Evolutionary conservation across 2,113 vertebrate genomes (phyloP), one percentile per base, ranked within the genome.

Genomic region (Strigops habroptila): DNA sequence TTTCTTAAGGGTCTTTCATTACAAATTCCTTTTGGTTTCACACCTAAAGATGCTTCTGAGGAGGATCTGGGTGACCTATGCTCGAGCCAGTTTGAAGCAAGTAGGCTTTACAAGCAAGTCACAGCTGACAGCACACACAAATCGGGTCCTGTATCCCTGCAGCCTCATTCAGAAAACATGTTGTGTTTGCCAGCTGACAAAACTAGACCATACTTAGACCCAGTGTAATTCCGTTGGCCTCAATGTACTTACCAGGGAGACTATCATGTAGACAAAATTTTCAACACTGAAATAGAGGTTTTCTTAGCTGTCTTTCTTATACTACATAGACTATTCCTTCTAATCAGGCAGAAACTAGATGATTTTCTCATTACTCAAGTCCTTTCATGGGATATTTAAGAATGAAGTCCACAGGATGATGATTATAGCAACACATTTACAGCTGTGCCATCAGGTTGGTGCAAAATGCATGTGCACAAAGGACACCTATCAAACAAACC

Each of bases 11-110:
- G 46, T 82, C 82, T 95, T 95, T 95, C 82, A 86, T 95, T 74
- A 91, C 65, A 86, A 82, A 90, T 95, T 88, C 91, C 46, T 83
- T 96, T 95, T 95, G 76, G 69, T 90, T 82, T 91, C 49, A 27
- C 85, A 70, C 71, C 79, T 73, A 49, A 94, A 63, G 77, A 35
- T 5, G 6, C 59, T 93, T 82, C 52, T 84, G 77, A 88, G 86
- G 35, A 83, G 51, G 60, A 89, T 73, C 59, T 64, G 48, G 41
- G 12, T 0, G 33, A 88, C 84, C 94, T 68, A 23, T 57, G 64
- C 84, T 85, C 60, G 39, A 74, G 64, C 84, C 83, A 65, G 85
- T 0, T 0, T 60, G 69, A 86, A 88, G 63, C 75, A 76, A 93
- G 62, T 37, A 41, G 21, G 8, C 4, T 94, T 94, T 65, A 25